Percentiles rank a stretch among this genome's conserved stretches.
phyloP scores from a whole-genome alignment of 2,888 invertebrate genomes.

The Phanerotoma sp. region DNA sequence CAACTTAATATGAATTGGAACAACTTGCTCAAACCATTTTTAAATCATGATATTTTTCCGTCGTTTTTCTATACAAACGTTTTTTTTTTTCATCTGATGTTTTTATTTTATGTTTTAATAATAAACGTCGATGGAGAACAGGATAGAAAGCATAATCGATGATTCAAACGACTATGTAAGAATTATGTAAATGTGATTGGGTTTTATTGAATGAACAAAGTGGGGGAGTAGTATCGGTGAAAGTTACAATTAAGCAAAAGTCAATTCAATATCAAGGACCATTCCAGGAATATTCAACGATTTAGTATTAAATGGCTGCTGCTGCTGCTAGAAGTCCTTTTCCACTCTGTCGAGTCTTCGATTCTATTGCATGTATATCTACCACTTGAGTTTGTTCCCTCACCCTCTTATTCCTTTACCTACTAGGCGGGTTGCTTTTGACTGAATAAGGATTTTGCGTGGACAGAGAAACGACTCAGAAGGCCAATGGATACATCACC shows the following conservation, averaged over 20 bases:
- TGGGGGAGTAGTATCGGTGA: slow-evolving; percentile 2
- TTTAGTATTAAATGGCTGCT: slow-evolving; percentile 52
- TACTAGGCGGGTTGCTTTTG: neutral
- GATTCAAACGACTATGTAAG: slow-evolving; percentile 50
- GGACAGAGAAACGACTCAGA: slow-evolving; percentile 26
- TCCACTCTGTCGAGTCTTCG: slow-evolving; percentile 42
- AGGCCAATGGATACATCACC: slow-evolving; percentile 37
- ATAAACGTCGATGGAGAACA: slow-evolving; percentile 6
- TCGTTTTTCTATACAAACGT: too few relatives aligned
- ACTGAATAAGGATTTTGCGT: slow-evolving; percentile 23
- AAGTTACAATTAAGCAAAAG: slow-evolving; percentile 54
- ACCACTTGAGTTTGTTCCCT: neutral
- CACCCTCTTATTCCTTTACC: neutral
- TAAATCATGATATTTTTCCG: neutral
- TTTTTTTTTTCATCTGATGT: too few relatives aligned
- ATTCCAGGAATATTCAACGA: slow-evolving; percentile 53
- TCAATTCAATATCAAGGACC: slow-evolving; percentile 56
- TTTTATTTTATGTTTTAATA: too few relatives aligned
- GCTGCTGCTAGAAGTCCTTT: too few relatives aligned
- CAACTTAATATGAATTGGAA: slow-evolving; percentile 8
- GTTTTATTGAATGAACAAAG: slow-evolving; percentile 13
- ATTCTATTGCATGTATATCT: neutral
- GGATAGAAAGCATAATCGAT: slow-evolving; percentile 43
- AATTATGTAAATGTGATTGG: slow-evolving; percentile 55
- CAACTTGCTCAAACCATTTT: slow-evolving; percentile 3